Percentiles rank a stretch among this genome's conserved stretches.
Conservation (phyloP, 23 tunicate species). For the Halocynthia roretzi region DNA sequence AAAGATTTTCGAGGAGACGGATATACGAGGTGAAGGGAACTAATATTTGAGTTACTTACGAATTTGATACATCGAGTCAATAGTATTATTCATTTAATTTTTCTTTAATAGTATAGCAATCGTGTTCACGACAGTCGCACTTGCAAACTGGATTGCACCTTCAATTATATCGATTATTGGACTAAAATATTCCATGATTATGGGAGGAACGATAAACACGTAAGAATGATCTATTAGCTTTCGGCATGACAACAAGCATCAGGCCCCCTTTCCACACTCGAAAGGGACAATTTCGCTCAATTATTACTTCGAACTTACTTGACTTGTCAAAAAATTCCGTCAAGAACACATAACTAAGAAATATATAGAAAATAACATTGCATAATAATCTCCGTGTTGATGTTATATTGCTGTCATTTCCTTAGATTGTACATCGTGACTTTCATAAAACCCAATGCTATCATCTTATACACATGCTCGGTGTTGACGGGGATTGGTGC, state of each 20-base stretch:
- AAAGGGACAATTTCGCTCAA: no score
- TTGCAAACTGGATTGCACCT: slow-evolving; percentile 98
- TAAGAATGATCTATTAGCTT: slow-evolving; percentile 7
- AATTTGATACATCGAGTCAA: no score
- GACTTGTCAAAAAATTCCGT: no score
- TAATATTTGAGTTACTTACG: no score
- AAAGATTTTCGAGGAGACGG: slow-evolving; percentile 63
- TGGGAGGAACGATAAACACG: slow-evolving; percentile 67
- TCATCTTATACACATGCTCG: slow-evolving; percentile 66
- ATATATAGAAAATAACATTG: no score
- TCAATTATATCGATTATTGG: slow-evolving; percentile 83
- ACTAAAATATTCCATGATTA: slow-evolving; percentile 77
- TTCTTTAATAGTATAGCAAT: slow-evolving; percentile 64
- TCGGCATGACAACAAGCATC: neutral
- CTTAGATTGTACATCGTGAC: slow-evolving; percentile 68
- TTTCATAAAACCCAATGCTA: slow-evolving; percentile 75
- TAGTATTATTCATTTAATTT: no score
- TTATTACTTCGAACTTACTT: no score
- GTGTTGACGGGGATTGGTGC: slow-evolving; percentile 91
- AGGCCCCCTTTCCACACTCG: neutral
- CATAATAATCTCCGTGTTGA: no score
- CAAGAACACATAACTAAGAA: no score
- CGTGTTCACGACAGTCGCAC: slow-evolving; percentile 87
- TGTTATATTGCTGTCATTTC: neutral
- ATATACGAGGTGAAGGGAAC: slow-evolving; percentile 38